phyloP scores from a whole-genome alignment of 1,140 invertebrate genomes.

The Caenorhabditis brenneri region DNA sequence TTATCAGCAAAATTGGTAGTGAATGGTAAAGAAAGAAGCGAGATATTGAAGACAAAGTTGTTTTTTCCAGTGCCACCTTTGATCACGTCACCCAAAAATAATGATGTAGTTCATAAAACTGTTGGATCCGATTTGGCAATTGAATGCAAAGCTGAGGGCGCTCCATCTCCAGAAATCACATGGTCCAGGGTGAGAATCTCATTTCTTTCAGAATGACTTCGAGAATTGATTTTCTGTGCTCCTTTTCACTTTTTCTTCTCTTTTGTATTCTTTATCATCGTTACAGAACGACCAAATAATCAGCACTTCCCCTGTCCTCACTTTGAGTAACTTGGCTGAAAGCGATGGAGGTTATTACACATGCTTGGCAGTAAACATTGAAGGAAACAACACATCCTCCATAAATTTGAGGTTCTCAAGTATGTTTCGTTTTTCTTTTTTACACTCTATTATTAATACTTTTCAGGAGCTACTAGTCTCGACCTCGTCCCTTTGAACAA shows the following conservation, averaged over 20 bases:
- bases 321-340: background rate
- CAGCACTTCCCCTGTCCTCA: conserved; percentile 9
- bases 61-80: conserved; percentile 57
- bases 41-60: background rate
- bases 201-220: conserved; percentile 22
- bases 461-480: conserved; percentile 50
- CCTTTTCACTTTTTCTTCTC: too few relatives aligned
- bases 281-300: conserved; percentile 53
- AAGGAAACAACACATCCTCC: conserved; percentile 40
- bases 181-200: conserved; percentile 61
- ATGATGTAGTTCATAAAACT: conserved; percentile 48
- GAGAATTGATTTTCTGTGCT: too few relatives aligned
- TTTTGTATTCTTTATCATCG: conserved; percentile 29
- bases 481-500: conserved; percentile 59
- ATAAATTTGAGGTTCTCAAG: conserved; percentile 37
- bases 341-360: conserved; percentile 53
- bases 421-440: background rate
- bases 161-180: conserved; percentile 59
- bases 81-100: conserved; percentile 52
- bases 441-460: background rate
- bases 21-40: conserved; percentile 41
- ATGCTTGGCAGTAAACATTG: conserved; percentile 56
- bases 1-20: conserved; percentile 56
- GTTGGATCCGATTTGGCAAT: conserved; percentile 49
- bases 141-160: conserved; percentile 55